Evolutionary conservation across 2,113 vertebrate genomes (phyloP), one percentile per base, ranked within the genome.

Genomic region (Phaethon lepturus): DNA sequence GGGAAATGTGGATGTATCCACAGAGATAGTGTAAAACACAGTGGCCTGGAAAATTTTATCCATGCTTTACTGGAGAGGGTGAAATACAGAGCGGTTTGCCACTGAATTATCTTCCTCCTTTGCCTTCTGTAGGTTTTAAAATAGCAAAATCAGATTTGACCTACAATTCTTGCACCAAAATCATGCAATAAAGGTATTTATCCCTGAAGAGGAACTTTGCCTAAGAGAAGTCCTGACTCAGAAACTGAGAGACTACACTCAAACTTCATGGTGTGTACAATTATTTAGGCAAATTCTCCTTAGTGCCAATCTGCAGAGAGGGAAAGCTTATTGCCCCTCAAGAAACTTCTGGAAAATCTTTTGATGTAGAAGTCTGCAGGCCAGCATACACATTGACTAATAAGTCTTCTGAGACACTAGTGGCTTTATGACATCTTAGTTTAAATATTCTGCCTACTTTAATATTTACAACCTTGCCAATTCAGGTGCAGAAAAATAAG

Each of bases 321-420:
- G 7, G 24, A 74, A 38, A 86, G 4, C 5, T 58, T 72, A 18
- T 17, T 73, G 9, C 3, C 16, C 8, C 23, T 71, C 33, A 50
- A n/a, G 13, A 16, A 67, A 18, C 10, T 67, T 79, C 18, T 78
- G 18, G n/a, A 35, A 90, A 71, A 0, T 0, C 6, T n/a, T 83
- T 23, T 13, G 2, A 0, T 42, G 2, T 13, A 60, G 4, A 35
- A 16, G 2, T 18, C 13, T 78, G 38, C 9, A 69, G 10, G 9
- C 17, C 10, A 76, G 6, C 10, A 5, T 62, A 15, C n/a, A 23
- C 24, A 44, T 53, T 28, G 40, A 24, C 10, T 20, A 89, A 2
- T 44, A 44, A 69, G 5, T 31, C 24, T 89, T 63, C 7, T 0
- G 6, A 58, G 73, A 60, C 10, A 8, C 7, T 47, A 40, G 3